A percentile compares a stretch with the other conserved stretches of the same genome.
Conservation (phyloP, 2,888 invertebrate species). For the Perizoma affinitatum region DNA sequence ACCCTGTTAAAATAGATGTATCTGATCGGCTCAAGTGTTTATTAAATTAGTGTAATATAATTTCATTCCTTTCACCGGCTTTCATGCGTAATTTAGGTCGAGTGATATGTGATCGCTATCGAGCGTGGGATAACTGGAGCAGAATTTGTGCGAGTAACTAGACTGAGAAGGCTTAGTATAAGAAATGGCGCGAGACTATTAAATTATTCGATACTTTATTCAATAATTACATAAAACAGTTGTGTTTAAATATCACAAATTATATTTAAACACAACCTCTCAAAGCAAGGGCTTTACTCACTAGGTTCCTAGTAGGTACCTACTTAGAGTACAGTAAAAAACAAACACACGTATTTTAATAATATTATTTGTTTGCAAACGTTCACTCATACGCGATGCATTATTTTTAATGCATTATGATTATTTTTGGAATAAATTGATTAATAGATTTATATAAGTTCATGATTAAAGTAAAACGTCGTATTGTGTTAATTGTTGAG, state of each 20-base stretch:
- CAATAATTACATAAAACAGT: not conserved
- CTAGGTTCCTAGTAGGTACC: no score
- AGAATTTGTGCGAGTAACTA: slow-evolving; percentile 72
- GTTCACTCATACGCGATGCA: no score
- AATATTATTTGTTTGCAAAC: no score
- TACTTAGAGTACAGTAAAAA: no score
- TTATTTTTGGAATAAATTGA: no score
- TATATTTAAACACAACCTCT: no score
- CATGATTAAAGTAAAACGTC: no score
- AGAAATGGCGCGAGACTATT: slow-evolving; percentile 71
- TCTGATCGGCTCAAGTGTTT: slow-evolving; percentile 36
- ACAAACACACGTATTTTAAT: no score
- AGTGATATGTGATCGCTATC: slow-evolving; percentile 75
- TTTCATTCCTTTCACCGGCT: slow-evolving; percentile 66
- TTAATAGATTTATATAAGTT: no score
- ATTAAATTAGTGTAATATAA: slow-evolving; percentile 30
- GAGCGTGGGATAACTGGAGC: slow-evolving; percentile 72
- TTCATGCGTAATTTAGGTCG: slow-evolving; percentile 66
- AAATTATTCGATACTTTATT: slow-evolving; percentile 33
- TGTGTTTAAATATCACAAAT: no score
- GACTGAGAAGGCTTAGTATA: slow-evolving; percentile 70
- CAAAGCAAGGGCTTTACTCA: no score
- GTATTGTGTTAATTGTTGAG: not conserved
- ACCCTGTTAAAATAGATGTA: slow-evolving; percentile 20
- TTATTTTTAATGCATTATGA: no score